phyloP scores from a whole-genome alignment of 1,140 invertebrate species.

The Trichonephila inaurata region DNA sequence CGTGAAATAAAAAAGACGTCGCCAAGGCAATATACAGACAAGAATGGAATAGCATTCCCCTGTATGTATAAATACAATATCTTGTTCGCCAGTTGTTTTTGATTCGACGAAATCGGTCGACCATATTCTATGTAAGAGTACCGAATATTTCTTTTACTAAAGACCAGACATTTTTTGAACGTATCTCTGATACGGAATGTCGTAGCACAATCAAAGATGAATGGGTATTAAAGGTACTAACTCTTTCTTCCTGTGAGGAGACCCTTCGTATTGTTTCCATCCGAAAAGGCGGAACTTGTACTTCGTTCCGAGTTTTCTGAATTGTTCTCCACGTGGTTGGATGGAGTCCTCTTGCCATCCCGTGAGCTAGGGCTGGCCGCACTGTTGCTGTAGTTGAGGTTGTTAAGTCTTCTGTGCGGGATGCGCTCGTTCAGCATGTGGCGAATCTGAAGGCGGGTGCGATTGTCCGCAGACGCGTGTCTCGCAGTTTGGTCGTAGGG shows the following conservation, averaged over 20 bases:
- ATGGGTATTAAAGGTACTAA: constrained; percentile 19
- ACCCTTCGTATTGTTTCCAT: constrained; percentile 54
- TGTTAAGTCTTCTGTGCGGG: constrained; percentile 48
- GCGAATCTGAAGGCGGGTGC: constrained; percentile 93
- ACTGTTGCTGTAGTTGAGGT: background rate
- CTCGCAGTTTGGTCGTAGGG: constrained; percentile 30
- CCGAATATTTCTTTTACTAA: no score
- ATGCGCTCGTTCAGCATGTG: constrained; percentile 85
- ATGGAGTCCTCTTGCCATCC: background rate
- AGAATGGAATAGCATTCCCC: no score
- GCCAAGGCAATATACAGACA: no score
- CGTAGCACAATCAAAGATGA: background rate
- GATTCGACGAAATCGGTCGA: no score
- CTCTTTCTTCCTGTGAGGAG: constrained; percentile 50
- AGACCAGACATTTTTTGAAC: no score
- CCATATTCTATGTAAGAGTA: no score
- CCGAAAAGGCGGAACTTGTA: constrained; percentile 43
- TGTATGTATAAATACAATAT: no score
- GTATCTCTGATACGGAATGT: no score
- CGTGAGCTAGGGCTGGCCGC: background rate
- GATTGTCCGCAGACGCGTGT: constrained; percentile 86
- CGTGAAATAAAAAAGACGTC: no score
- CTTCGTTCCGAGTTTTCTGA: constrained; percentile 62
- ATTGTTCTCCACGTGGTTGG: background rate
- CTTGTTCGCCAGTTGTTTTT: no score